Evolutionary conservation across 2,797 vertebrate species (phyloP).

Genomic region (Melanotaenia pygmaea): DNA sequence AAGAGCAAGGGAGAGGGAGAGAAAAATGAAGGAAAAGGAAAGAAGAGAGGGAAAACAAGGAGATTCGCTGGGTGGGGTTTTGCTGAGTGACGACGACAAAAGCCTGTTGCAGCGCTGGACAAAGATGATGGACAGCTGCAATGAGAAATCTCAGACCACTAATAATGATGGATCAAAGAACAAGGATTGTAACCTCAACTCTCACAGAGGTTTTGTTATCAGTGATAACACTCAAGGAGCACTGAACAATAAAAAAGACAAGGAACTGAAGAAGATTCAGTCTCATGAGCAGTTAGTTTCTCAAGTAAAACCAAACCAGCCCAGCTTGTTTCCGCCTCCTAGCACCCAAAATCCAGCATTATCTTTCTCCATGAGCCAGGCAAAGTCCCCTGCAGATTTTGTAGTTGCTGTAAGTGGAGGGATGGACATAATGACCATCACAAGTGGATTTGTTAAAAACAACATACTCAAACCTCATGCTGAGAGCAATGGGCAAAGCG

Average conservation of each 20-base stretch:
- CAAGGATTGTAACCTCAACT: conserved; percentile 64
- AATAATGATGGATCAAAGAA: conserved; percentile 57
- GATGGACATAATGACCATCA: conserved; percentile 64
- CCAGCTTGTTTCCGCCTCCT: conserved; percentile 68
- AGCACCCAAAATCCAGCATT: conserved; percentile 59
- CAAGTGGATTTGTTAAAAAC: conserved; percentile 73
- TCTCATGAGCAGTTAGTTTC: conserved; percentile 65
- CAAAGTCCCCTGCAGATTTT: conserved; percentile 69
- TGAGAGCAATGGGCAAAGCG: conserved; percentile 60
- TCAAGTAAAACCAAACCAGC: conserved; percentile 69
- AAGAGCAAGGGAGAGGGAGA: conserved; percentile 88
- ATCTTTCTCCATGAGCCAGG: conserved; percentile 71
- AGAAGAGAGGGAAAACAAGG: conserved; percentile 84
- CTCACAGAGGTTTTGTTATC: conserved; percentile 11
- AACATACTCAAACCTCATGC: conserved; percentile 68
- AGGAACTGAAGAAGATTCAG: conserved; percentile 62
- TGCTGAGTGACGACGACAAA: conserved; percentile 92
- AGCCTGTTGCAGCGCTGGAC: conserved; percentile 93
- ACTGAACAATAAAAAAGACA: conserved; percentile 58
- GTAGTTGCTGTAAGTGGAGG: conserved; percentile 64
- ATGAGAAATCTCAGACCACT: conserved; percentile 69
- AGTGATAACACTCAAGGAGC: conserved; percentile 53
- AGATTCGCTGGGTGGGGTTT: conserved; percentile 86
- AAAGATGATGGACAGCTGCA: conserved; percentile 87
- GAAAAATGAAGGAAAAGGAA: conserved; percentile 89